Base-by-base conservation (phyloP, 2,888 invertebrate species). In the Drosophila melanosoma region DNA sequence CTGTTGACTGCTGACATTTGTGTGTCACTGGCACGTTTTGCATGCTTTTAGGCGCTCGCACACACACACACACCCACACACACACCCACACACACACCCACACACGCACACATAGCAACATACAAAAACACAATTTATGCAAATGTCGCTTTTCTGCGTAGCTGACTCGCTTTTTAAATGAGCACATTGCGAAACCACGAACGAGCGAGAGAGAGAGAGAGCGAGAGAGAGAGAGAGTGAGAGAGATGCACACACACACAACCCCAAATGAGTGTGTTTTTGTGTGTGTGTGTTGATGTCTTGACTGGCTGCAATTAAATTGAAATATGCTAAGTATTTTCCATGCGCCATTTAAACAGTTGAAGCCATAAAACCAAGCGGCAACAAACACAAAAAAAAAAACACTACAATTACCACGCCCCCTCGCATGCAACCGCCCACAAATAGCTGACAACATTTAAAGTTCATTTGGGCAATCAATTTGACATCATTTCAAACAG, bases 141-240 rank as follows among this genome's bases (percentile, higher is more conserved):
- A 84, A 84, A 89, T 89, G 87, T 72, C 74, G 76, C 87, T 89
- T 81, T 83, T 75, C 83, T 89, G 89, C 87, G 87, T 88, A 79
- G 81, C 76, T 81, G 89, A 84, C 69, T 85, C 77, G 79, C 77
- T 74, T 89, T 82, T 84, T 85, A 89, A 85, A 85, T 85, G 84
- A 89, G 89, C 82, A 77, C 80, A 81, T 69, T 66, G 74, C 67
- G 49, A 59, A 54, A 49, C 58, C 38, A 26, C 1, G 20, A 12
- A 23, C 42, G 36, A 42, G 7, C 15, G 20, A 42, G 26, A 2
- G 38, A 35, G 45, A 33, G 38, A 20, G 40, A 26, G 17, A 40
- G 10, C 33, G 35, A 57, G 48, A 52, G 23, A 33, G 17, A n/a
- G 11, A n/a, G 12, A 17, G 11, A 20, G n/a, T n/a, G n/a, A 36